Evolutionary conservation across 2,888 invertebrate species (phyloP), one percentile per base, ranked within the genome.

Genomic region (Drosophila lacicola): DNA sequence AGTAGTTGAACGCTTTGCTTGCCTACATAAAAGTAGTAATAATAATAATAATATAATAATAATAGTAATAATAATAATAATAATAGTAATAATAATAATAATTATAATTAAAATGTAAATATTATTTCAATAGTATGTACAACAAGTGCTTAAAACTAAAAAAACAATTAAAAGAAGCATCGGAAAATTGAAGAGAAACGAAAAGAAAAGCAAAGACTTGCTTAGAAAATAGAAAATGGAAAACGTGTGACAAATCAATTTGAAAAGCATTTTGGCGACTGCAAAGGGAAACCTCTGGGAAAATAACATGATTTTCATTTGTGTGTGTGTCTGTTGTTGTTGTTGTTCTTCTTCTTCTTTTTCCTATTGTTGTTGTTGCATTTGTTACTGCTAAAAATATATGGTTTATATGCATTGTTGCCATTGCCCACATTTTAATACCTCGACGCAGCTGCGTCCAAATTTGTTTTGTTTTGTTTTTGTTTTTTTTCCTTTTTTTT

Each of bases 121-220:
- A 45, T 66, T 66, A 57, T 44, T 36, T 36, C 64, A 58, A 64
- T 68, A 71, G 53, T 79, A 89, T 89, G 47, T 89, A 89, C 89
- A 86, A 80, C 62, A 73, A 70, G 75, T 53, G 68, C 83, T 88
- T 89, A 85, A 68, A 89, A 80, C 72, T 73, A 82, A 84, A 78
- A 89, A 76, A 89, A 87, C 82, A 80, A 80, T 70, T 34, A 39
- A 69, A 61, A 78, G 61, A 66, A 33, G 58, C 53, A 57, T 61
- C 42, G 49, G 60, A 58, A 63, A 58, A 50, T 46, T n/a, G 2
- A 14, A 34, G 37, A 19, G 37, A 14, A 34, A 41, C 17, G 37
- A 44, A 46, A 51, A 46, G 29, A 29, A 8, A 29, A 29, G 29
- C 29, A 8, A 8, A 29, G 29, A 29, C 29, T 44, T 46, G 25